Percentiles rank a stretch among this genome's conserved stretches.
Conservation (phyloP, 2,113 vertebrate genomes). For the Platycercus adscitus region DNA sequence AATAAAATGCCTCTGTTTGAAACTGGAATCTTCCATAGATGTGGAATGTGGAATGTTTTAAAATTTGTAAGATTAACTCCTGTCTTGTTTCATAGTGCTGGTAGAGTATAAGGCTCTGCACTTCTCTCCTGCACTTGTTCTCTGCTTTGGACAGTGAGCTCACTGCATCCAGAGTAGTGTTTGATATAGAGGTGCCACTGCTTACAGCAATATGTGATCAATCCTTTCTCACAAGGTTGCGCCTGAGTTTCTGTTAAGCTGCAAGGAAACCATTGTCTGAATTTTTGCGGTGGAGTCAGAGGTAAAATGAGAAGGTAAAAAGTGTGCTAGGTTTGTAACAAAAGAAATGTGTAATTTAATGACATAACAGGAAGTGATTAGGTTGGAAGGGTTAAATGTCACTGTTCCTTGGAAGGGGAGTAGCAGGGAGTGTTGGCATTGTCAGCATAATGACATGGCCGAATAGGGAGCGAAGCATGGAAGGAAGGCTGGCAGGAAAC, state of each 20-base stretch:
- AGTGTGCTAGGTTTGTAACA: neutral
- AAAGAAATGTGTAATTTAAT: neutral
- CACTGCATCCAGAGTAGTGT: neutral
- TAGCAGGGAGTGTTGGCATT: neutral
- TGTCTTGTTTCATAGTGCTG: neutral
- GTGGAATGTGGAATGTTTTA: neutral
- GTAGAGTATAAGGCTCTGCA: neutral
- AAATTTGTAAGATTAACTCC: neutral
- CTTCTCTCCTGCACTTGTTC: neutral
- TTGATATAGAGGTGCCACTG: neutral
- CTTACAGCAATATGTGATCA: neutral
- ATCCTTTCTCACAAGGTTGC: neutral
- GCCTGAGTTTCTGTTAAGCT: neutral
- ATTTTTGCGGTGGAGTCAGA: neutral
- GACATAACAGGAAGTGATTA: neutral
- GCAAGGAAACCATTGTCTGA: neutral
- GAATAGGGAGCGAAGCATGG: neutral
- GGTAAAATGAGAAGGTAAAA: neutral
- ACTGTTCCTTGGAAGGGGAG: neutral
- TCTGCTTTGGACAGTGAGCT: neutral
- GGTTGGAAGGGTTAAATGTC: neutral
- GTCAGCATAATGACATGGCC: neutral
- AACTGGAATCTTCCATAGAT: neutral
- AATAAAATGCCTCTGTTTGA: neutral
- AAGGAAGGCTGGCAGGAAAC: neutral